Evolutionary conservation across 2,113 vertebrate genomes (phyloP).

Genomic region (Meleagris gallopavo): DNA sequence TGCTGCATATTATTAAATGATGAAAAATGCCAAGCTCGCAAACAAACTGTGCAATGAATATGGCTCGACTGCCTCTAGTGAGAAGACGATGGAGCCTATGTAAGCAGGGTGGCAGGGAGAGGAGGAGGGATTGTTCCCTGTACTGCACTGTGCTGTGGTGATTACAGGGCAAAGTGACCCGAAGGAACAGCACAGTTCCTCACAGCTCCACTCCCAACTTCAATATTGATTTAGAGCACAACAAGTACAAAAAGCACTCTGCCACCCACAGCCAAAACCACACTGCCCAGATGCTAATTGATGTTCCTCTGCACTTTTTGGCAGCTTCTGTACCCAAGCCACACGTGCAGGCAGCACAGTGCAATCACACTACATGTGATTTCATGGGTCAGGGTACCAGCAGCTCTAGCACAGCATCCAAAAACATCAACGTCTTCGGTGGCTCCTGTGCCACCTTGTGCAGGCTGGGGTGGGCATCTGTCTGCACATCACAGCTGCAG

Average conservation of each 20-base stretch:
- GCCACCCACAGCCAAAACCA: neutral
- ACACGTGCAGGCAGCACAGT: accelerated
- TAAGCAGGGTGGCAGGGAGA: neutral
- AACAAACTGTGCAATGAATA: neutral
- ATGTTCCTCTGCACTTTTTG: neutral
- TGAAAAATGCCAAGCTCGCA: conserved; percentile 9
- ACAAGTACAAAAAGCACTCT: neutral
- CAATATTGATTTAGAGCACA: neutral
- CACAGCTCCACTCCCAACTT: neutral
- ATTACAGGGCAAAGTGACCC: neutral
- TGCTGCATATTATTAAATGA: conserved; percentile 30
- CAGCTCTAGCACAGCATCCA: no score
- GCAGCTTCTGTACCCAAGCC: neutral
- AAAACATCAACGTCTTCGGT: neutral
- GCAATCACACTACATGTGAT: neutral
- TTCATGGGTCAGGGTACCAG: neutral
- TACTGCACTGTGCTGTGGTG: neutral
- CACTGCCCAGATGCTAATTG: neutral
- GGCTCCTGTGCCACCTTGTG: neutral
- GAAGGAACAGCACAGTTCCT: neutral
- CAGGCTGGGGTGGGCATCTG: neutral
- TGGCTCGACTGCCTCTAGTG: neutral
- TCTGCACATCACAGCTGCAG: neutral
- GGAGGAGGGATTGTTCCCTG: neutral
- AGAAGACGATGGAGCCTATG: neutral